Evolutionary conservation across 2,797 vertebrate genomes (phyloP).

Genomic region (Thalassophryne amazonica): DNA sequence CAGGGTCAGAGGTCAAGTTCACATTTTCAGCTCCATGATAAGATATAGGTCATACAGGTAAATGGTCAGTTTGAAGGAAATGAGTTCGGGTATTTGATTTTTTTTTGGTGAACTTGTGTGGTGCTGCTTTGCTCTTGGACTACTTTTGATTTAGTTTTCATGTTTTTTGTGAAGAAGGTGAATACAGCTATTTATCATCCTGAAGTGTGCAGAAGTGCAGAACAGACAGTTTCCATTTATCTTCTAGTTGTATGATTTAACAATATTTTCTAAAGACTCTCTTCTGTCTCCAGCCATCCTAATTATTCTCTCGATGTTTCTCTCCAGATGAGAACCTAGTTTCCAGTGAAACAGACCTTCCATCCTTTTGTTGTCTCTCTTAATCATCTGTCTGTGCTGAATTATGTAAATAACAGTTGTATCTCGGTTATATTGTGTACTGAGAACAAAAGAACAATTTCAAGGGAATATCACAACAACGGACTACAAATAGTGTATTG

Average conservation of each 20-base stretch:
- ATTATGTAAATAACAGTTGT: constrained; percentile 10
- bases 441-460: constrained; percentile 14
- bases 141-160: background rate
- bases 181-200: background rate
- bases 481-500: background rate
- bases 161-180: background rate
- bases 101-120: no score
- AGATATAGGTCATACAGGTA: no score
- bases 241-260: constrained; percentile 1
- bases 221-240: background rate
- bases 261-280: constrained; percentile 6
- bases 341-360: background rate
- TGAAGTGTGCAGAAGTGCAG: no score
- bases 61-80: no score
- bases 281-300: background rate
- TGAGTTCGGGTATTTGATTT: no score
- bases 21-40: no score
- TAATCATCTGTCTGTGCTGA: background rate
- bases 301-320: background rate
- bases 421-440: background rate
- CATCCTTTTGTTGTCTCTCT: background rate
- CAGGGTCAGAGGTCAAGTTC: no score
- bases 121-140: no score
- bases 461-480: constrained; percentile 1
- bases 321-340: background rate